Evolutionary conservation across 2,797 vertebrate species (phyloP), one percentile per base, ranked within the genome.

Genomic region (Apogon hyalosoma): DNA sequence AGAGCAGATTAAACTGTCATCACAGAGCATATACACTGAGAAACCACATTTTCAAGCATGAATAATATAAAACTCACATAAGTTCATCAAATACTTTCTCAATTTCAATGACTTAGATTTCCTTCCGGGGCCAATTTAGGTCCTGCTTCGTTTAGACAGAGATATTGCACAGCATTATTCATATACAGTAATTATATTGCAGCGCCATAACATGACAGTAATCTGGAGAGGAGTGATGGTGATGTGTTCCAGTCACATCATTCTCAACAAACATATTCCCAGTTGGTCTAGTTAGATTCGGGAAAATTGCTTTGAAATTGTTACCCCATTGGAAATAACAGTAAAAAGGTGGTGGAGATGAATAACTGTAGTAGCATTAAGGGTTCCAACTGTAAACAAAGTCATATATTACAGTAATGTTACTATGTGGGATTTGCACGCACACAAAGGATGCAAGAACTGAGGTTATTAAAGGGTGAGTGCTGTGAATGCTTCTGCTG

Each of bases 191-290:
- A 94, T 95, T 95, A 94, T 93, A 94, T 95, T 95, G 93, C 92
- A 85, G 91, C 90, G 83, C 92, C 90, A 92, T 93, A 94, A 68
- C 92, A 91, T 95, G 96, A 96, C 96, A 97, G 95, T 96, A 97
- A 96, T 95, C 93, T 91, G 88, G 88, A 69, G 56, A 95, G 94
- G 94, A 97, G 88, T 94, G 95, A 98, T 96, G 94, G 92, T 87
- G 88, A 92, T 93, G 88, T 92, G 92, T 95, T 86, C 90, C 90
- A 95, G 93, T 95, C 95, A 94, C 93, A 95, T 95, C 94, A 92
- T 90, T 94, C 75, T 92, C 90, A 79, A 84, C 93, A 92, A 91
- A 94, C 93, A 90, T 93, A 94, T 96, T 96, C 96, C 82, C 93
- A 94, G 93, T 94, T 93, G 91, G 95, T 95, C 95, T 97, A 94